Percentiles rank a stretch among this genome's conserved stretches.
phyloP scores from a whole-genome alignment of 2,113 vertebrate species.

The Desmodus rotundus region DNA sequence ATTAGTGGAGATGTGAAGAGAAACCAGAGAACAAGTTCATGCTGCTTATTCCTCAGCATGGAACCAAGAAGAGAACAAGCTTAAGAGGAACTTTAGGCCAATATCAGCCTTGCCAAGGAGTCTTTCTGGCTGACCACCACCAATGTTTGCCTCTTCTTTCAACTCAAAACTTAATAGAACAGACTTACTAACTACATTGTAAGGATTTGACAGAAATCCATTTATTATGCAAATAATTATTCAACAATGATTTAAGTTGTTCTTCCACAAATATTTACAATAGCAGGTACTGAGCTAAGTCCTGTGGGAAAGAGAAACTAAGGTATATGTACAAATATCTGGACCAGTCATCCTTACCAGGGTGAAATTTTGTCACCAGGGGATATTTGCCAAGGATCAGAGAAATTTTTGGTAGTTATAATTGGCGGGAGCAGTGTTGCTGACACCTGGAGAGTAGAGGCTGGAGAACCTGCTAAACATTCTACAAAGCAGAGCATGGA shows the following conservation, averaged over 20 bases:
- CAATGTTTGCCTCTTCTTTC: conserved; percentile 36
- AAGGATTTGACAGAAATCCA: conserved; percentile 47
- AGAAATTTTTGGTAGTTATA: not conserved
- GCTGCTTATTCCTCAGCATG: not conserved
- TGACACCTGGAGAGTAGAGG: not conserved
- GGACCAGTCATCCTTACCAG: not conserved
- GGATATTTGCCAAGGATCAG: not conserved
- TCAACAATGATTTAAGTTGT: conserved; percentile 46
- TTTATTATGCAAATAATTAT: conserved; percentile 60
- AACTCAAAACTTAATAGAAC: not conserved
- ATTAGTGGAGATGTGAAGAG: not conserved
- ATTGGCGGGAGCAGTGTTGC: not conserved
- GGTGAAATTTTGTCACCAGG: not conserved
- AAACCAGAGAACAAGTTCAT: not conserved
- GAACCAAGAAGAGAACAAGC: not conserved
- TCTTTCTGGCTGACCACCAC: not conserved
- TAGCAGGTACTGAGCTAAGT: conserved; percentile 25
- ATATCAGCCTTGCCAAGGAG: not conserved
- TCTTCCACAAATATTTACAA: conserved; percentile 51
- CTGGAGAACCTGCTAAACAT: not conserved
- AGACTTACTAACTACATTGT: conserved; percentile 3
- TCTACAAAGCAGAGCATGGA: not conserved
- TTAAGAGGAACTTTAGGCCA: not conserved
- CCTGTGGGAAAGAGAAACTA: not conserved
- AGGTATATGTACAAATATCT: not conserved